A percentile compares a stretch with the other conserved stretches of the same genome.
Conservation (phyloP, 2,113 vertebrate species). For the Geothlypis trichas region DNA sequence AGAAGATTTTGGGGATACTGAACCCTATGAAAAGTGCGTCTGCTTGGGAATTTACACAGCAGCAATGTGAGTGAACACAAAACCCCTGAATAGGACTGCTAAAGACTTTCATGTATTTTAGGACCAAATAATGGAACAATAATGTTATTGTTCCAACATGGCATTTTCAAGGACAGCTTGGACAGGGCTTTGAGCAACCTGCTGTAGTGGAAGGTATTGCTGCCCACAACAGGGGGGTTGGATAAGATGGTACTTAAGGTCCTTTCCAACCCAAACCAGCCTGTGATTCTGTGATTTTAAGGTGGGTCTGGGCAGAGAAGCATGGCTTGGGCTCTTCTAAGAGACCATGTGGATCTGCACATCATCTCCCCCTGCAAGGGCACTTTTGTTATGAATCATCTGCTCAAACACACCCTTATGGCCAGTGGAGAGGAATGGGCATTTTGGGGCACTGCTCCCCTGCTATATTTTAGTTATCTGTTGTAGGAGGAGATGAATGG, state of each 20-base stretch:
- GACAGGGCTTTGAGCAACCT: not conserved
- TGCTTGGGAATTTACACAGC: not conserved
- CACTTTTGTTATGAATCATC: not conserved
- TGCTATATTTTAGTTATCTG: not conserved
- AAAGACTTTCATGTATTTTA: not conserved
- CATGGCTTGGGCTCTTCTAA: not conserved
- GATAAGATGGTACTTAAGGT: not conserved
- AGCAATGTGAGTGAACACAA: not conserved
- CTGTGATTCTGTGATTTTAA: not conserved
- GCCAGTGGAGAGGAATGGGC: not conserved
- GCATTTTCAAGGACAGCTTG: not conserved
- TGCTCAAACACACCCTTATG: fast-evolving
- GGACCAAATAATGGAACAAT: not conserved
- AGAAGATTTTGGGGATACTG: not conserved
- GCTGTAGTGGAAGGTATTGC: fast-evolving
- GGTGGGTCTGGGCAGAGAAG: not conserved
- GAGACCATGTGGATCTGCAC: not conserved
- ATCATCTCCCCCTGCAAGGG: not conserved
- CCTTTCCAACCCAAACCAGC: not conserved
- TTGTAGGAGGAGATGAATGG: not conserved
- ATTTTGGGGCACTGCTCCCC: not conserved
- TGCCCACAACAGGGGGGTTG: not conserved
- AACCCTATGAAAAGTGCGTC: not conserved
- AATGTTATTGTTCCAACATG: fast-evolving
- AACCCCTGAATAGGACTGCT: not conserved